A percentile compares a stretch with the other conserved stretches of the same genome.
phyloP scores from a whole-genome alignment of 2,888 invertebrate species.

The Ptychoptera contaminata region DNA sequence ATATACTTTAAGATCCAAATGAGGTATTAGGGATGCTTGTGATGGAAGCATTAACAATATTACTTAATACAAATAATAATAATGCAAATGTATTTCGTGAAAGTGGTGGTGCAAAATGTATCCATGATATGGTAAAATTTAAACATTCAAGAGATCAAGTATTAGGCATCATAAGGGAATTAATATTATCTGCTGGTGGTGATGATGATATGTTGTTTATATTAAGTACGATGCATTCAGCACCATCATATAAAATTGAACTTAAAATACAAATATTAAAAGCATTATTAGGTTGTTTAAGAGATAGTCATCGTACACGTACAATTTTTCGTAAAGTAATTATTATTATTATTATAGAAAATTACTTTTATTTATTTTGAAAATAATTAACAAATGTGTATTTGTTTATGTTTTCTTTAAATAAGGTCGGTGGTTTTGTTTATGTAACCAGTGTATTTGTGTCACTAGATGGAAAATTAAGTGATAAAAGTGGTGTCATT shows the following conservation, averaged over 20 bases:
- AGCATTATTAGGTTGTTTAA: slow-evolving; percentile 71
- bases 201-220: slow-evolving; percentile 94
- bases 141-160: slow-evolving; percentile 69
- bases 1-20: slow-evolving; percentile 35
- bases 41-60: slow-evolving; percentile 72
- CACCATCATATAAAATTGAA: slow-evolving; percentile 60
- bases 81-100: slow-evolving; percentile 90
- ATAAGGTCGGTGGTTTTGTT: slow-evolving; percentile 74
- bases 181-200: slow-evolving; percentile 79
- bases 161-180: slow-evolving; percentile 72
- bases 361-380: too few relatives aligned
- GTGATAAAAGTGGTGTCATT: slow-evolving; percentile 20
- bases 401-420: too few relatives aligned
- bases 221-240: slow-evolving; percentile 81
- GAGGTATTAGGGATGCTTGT: slow-evolving; percentile 69
- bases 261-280: slow-evolving; percentile 84
- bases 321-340: slow-evolving; percentile 83
- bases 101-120: slow-evolving; percentile 84
- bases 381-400: too few relatives aligned
- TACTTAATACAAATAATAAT: slow-evolving; percentile 66
- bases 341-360: too few relatives aligned
- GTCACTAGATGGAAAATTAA: slow-evolving; percentile 72
- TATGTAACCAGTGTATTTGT: slow-evolving; percentile 92
- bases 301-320: slow-evolving; percentile 91
- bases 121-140: slow-evolving; percentile 74